These are phyloP conservation scores for Argopecten irradians DNA, from an alignment of 1,140 invertebrate species.

Conservation along the genomic window DNA sequence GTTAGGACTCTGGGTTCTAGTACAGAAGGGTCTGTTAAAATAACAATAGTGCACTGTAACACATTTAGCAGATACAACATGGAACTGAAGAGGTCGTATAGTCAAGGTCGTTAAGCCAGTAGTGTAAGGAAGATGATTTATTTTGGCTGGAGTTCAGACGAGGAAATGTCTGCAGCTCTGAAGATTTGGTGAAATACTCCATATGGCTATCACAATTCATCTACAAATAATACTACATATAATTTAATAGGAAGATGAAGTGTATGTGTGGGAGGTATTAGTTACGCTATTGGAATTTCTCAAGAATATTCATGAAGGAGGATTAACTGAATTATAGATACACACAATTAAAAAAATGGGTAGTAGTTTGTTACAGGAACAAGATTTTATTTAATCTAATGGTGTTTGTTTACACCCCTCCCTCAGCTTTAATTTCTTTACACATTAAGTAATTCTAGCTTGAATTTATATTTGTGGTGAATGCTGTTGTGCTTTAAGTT, in stretches of 20 bases:
- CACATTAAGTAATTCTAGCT: too few relatives aligned
- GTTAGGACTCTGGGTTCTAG: not conserved
- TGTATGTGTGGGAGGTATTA: too few relatives aligned
- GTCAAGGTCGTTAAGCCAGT: not conserved
- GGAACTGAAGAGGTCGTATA: not conserved
- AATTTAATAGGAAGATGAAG: not conserved
- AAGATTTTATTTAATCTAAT: too few relatives aligned
- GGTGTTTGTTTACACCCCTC: too few relatives aligned
- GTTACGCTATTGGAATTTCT: too few relatives aligned
- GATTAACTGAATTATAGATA: too few relatives aligned
- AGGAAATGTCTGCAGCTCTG: not conserved
- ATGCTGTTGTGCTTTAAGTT: too few relatives aligned
- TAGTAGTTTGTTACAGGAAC: too few relatives aligned
- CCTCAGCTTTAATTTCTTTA: too few relatives aligned
- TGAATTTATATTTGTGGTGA: too few relatives aligned
- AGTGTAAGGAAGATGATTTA: not conserved
- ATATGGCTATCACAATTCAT: slow-evolving; percentile 8
- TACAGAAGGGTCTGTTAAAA: not conserved
- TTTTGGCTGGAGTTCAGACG: not conserved
- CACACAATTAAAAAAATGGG: too few relatives aligned
- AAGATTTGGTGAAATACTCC: not conserved
- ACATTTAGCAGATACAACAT: not conserved
- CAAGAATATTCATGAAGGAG: too few relatives aligned
- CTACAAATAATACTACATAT: not conserved
- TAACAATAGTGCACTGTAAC: not conserved